These are phyloP conservation scores for Myrmecophaga tridactyla DNA, from an alignment of 2,113 vertebrate genomes.

Conservation along the genomic window DNA sequence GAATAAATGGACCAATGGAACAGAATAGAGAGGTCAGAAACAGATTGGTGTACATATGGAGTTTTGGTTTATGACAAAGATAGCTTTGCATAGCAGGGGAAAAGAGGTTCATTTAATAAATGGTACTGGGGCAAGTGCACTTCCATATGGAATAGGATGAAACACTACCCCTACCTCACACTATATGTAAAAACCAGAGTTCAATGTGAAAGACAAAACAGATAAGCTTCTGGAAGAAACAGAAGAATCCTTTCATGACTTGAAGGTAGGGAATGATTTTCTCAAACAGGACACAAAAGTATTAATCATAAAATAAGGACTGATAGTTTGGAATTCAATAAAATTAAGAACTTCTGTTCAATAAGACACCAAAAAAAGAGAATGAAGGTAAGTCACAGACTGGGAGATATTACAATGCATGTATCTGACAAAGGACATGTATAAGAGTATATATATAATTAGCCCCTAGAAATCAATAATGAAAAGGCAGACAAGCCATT, in stretches of 20 bases:
- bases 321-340: background rate
- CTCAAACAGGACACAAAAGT: background rate
- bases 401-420: background rate
- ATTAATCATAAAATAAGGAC: background rate
- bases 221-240: background rate
- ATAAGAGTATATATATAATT: background rate
- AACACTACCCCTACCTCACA: background rate
- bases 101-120: background rate
- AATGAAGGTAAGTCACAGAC: background rate
- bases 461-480: background rate
- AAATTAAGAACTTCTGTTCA: background rate
- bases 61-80: background rate
- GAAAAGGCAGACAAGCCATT: background rate
- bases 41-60: background rate
- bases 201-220: background rate
- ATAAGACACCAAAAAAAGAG: background rate
- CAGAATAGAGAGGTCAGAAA: background rate
- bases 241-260: background rate
- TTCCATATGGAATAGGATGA: background rate
- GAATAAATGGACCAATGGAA: background rate
- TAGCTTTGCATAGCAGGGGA: background rate
- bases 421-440: background rate
- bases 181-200: background rate
- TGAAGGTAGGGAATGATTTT: background rate
- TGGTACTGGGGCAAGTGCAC: too few relatives aligned